Conservation (phyloP, 2,888 invertebrate genomes). For the Sinopyrophorus schimmeli region DNA sequence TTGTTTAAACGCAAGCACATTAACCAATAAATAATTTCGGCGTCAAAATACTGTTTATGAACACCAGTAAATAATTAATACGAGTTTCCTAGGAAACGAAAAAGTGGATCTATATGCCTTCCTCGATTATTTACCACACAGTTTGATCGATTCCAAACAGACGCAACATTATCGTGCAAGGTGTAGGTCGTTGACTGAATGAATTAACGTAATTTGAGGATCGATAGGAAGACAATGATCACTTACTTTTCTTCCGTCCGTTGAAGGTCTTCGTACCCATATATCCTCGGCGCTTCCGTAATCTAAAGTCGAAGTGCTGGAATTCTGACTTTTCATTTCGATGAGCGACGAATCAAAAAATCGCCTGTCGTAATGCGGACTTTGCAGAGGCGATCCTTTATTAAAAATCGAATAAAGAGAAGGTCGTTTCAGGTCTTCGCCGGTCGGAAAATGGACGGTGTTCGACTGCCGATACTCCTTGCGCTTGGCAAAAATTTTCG, state of each 20-base stretch:
- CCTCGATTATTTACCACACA: too few species aligned
- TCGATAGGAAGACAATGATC: neutral
- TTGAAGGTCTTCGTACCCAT: conserved; percentile 67
- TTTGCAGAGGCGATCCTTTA: conserved; percentile 56
- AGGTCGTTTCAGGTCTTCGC: conserved; percentile 62
- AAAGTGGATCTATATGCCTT: too few species aligned
- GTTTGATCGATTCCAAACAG: too few species aligned
- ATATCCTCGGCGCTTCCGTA: conserved; percentile 65
- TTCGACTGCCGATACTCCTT: conserved; percentile 62
- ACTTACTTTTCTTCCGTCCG: conserved; percentile 61
- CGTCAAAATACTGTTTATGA: too few species aligned
- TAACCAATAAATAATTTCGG: too few species aligned
- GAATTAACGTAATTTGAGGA: neutral
- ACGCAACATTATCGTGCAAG: too few species aligned
- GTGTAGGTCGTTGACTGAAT: too few species aligned
- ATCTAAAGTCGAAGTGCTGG: conserved; percentile 63
- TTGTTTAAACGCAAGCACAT: too few species aligned
- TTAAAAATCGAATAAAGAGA: conserved; percentile 65
- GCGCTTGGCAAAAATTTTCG: conserved; percentile 57
- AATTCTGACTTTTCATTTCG: conserved; percentile 77
- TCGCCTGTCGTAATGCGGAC: conserved; percentile 75
- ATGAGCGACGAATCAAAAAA: conserved; percentile 83
- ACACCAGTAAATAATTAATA: too few species aligned
- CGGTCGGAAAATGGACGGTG: conserved; percentile 70
- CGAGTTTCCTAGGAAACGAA: too few species aligned